These are phyloP conservation scores for Sternarchorhynchus goeldii DNA, from an alignment of 2,797 vertebrate species.

Conservation along the genomic window DNA sequence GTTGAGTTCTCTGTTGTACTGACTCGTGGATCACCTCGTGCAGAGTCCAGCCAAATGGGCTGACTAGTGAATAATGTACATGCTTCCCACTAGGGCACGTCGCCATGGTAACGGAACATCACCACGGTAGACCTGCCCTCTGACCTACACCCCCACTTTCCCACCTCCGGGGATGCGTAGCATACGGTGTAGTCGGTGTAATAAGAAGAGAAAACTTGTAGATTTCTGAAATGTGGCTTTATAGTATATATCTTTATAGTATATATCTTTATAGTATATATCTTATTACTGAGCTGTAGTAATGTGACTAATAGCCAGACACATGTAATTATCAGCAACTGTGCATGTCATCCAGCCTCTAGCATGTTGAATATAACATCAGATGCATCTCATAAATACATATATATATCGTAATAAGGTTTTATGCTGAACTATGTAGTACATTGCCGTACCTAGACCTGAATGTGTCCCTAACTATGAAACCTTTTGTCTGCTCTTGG, in stretches of 20 bases:
- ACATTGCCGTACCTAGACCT: background rate
- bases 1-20: background rate
- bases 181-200: background rate
- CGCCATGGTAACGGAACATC: conserved; percentile 66
- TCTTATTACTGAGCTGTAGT: too few species aligned
- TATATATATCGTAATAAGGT: too few species aligned
- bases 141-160: conserved; percentile 22
- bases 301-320: too few species aligned
- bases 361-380: too few species aligned
- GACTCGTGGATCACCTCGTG: background rate
- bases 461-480: too few species aligned
- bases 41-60: conserved; percentile 16
- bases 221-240: background rate
- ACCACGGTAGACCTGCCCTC: conserved; percentile 48
- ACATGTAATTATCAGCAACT: too few species aligned
- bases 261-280: background rate
- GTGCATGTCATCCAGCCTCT: too few species aligned
- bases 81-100: background rate
- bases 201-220: background rate
- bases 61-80: conserved; percentile 37
- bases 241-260: too few species aligned
- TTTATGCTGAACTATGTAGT: too few species aligned
- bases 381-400: too few species aligned
- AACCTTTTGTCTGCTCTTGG: too few species aligned
- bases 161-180: background rate